phyloP scores from a whole-genome alignment of 2,797 vertebrate species.

The Kryptopterus vitreolus region DNA sequence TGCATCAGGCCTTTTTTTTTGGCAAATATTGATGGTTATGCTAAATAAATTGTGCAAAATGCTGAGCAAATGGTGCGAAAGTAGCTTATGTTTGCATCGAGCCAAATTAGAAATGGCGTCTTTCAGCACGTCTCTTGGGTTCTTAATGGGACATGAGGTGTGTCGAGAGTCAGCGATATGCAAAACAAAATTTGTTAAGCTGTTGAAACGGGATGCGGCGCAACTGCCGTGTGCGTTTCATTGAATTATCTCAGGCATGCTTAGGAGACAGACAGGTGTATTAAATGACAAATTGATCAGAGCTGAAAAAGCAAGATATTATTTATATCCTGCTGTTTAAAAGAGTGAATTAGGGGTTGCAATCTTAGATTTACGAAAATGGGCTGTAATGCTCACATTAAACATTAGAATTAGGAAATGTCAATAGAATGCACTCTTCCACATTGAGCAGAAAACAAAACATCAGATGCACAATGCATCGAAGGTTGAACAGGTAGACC shows the following conservation, averaged over 20 bases:
- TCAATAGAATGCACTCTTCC: no score
- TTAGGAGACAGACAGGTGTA: neutral
- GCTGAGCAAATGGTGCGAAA: slow-evolving; percentile 27
- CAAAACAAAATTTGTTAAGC: slow-evolving; percentile 30
- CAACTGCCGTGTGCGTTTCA: slow-evolving; percentile 18
- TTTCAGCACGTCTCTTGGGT: slow-evolving; percentile 29
- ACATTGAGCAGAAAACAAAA: no score
- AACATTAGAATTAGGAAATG: neutral
- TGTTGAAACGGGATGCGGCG: neutral
- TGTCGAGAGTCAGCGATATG: slow-evolving; percentile 24
- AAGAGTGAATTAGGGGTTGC: slow-evolving; percentile 14
- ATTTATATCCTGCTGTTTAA: slow-evolving; percentile 10
- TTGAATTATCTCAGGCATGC: slow-evolving; percentile 10
- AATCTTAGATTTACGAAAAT: slow-evolving; percentile 1
- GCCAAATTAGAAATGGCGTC: slow-evolving; percentile 27
- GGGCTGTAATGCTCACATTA: neutral
- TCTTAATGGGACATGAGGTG: slow-evolving; percentile 23
- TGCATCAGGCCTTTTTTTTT: slow-evolving; percentile 15
- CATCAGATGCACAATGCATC: no score
- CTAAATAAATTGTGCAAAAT: slow-evolving; percentile 29
- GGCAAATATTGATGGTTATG: slow-evolving; percentile 26
- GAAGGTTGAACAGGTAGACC: no score
- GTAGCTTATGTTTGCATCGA: slow-evolving; percentile 16
- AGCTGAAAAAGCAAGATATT: slow-evolving; percentile 29
- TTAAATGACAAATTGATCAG: slow-evolving; percentile 3